These are phyloP conservation scores for Ceratitis capitata DNA, from an alignment of 1,140 invertebrate species.

Conservation along the genomic window DNA sequence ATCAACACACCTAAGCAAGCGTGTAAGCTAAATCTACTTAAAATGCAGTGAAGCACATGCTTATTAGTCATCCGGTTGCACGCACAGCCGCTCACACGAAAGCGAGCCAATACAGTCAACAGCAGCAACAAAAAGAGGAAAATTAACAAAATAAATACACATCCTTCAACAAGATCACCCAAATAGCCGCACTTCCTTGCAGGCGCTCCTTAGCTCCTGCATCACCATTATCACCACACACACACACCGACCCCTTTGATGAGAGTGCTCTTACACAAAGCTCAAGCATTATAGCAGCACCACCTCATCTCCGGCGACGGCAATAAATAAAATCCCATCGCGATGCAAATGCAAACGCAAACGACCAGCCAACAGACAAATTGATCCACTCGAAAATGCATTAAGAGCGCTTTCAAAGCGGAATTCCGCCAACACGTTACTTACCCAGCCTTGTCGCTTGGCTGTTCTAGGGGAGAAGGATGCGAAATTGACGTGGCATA, in stretches of 20 bases:
- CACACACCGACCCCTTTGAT: background rate
- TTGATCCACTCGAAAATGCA: conserved; percentile 44
- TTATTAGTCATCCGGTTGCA: conserved; percentile 36
- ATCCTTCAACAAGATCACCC: conserved; percentile 35
- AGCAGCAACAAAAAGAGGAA: background rate
- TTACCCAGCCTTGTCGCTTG: background rate
- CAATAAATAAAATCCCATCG: conserved; percentile 26
- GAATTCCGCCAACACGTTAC: conserved; percentile 18
- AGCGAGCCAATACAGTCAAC: background rate
- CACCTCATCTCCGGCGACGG: conserved; percentile 10
- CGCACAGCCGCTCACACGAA: background rate
- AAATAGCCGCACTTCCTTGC: conserved; percentile 24
- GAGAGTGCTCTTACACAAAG: background rate
- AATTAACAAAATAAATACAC: background rate
- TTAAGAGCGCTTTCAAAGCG: conserved; percentile 40
- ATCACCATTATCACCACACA: background rate
- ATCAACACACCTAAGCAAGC: conserved; percentile 8
- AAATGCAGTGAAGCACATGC: conserved; percentile 1
- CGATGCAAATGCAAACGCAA: background rate
- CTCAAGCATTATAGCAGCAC: background rate
- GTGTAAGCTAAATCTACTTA: conserved; percentile 38
- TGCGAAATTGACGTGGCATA: background rate
- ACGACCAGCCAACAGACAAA: conserved; percentile 39
- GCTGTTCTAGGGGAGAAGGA: background rate
- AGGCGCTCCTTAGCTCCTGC: background rate